Evolutionary conservation across 2,113 vertebrate genomes (phyloP).

Genomic region (Haemorhous mexicanus): DNA sequence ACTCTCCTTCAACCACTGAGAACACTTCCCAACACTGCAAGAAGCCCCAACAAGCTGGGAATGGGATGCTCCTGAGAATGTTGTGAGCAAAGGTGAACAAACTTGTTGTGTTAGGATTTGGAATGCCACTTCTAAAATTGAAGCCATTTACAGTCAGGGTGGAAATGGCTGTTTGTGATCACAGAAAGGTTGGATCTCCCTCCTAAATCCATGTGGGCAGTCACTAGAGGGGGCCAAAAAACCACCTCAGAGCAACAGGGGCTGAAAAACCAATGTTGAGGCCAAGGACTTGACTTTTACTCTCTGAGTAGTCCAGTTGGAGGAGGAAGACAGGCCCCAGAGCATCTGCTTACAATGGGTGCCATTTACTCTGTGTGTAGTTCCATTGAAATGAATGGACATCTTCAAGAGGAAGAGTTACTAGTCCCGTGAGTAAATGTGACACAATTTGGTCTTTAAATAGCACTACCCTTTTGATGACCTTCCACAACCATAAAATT

Average conservation of each 20-base stretch:
- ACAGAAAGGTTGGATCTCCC: background rate
- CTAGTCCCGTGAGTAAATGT: slow-evolving; percentile 7
- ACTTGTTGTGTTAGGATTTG: accelerated
- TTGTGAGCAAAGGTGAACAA: background rate
- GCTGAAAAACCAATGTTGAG: background rate
- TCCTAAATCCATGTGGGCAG: background rate
- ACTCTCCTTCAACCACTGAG: background rate
- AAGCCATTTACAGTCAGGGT: background rate
- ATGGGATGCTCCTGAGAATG: background rate
- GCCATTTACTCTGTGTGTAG: background rate
- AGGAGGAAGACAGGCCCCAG: background rate
- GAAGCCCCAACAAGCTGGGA: background rate
- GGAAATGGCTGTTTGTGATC: background rate
- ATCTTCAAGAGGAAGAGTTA: background rate
- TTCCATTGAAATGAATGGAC: background rate
- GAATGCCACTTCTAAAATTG: background rate
- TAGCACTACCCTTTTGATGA: slow-evolving; percentile 52
- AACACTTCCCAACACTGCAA: background rate
- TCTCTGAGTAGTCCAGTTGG: background rate
- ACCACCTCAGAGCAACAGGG: background rate
- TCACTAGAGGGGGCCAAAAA: slow-evolving; percentile 49
- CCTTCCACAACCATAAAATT: slow-evolving; percentile 60
- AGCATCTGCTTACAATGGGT: background rate
- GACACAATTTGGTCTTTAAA: slow-evolving; percentile 48
- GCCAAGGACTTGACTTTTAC: background rate